phyloP scores from a whole-genome alignment of 2,888 invertebrate genomes.

The Nephrotoma appendiculata region DNA sequence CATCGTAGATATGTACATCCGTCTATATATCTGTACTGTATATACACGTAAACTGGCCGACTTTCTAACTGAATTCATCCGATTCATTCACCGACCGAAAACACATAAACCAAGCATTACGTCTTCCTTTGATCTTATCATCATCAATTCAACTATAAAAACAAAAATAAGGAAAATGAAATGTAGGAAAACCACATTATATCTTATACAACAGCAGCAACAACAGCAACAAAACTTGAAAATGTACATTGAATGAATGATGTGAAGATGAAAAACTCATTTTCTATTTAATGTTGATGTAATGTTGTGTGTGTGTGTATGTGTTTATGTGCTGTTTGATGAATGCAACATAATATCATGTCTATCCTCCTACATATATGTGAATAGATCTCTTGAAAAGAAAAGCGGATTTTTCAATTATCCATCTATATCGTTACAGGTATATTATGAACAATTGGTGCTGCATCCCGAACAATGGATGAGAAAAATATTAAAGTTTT shows the following conservation, averaged over 20 bases:
- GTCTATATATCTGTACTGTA: not conserved
- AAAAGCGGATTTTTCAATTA: not conserved
- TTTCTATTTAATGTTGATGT: not conserved
- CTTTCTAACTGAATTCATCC: not conserved
- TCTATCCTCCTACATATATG: not conserved
- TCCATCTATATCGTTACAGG: slow-evolving; percentile 36
- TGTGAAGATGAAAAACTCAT: not conserved
- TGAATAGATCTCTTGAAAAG: not conserved
- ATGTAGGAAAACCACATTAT: not conserved
- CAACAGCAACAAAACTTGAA: not conserved
- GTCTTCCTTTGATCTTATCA: not conserved
- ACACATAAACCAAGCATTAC: not conserved
- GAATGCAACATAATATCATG: not conserved
- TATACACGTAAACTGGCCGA: not conserved
- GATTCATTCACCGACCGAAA: not conserved
- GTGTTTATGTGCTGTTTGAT: not conserved
- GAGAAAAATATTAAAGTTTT: slow-evolving; percentile 72
- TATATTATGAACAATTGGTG: slow-evolving; percentile 95
- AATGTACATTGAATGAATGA: not conserved
- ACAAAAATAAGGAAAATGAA: not conserved
- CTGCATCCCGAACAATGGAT: slow-evolving; percentile 84
- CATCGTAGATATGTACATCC: too few species aligned
- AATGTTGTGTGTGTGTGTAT: not conserved
- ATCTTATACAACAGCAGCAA: not conserved
- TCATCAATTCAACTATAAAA: not conserved